These are phyloP conservation scores for Pollachius pollachius DNA, from an alignment of 2,113 vertebrate genomes.

Conservation along the genomic window DNA sequence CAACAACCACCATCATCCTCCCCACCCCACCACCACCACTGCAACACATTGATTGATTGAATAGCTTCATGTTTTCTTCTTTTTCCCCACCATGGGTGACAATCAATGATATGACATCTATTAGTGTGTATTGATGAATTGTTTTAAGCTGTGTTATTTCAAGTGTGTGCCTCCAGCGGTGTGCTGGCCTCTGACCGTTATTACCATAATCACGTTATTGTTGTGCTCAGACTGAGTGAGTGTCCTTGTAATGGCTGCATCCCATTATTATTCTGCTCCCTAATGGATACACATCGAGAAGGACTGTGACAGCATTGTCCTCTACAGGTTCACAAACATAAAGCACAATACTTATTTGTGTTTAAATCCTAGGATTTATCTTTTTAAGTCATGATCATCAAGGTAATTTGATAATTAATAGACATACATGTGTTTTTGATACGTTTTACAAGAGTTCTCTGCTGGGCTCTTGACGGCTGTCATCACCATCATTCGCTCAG, in stretches of 20 bases:
- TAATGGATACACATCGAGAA: constrained; percentile 67
- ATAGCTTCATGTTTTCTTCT: constrained; percentile 33
- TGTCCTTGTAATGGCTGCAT: constrained; percentile 57
- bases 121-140: constrained; percentile 66
- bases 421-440: too few species aligned
- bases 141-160: constrained; percentile 41
- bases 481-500: constrained; percentile 27
- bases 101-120: constrained; percentile 53
- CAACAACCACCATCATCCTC: not conserved
- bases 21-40: too few species aligned
- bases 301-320: constrained; percentile 57
- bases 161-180: not conserved
- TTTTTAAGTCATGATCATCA: constrained; percentile 9
- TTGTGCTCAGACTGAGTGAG: constrained; percentile 38
- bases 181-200: constrained; percentile 47
- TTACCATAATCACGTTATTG: constrained; percentile 67
- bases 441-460: constrained; percentile 19
- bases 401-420: too few species aligned
- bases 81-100: constrained; percentile 47
- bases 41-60: constrained; percentile 50
- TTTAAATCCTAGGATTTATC: constrained; percentile 30
- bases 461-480: constrained; percentile 30
- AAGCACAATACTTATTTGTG: not conserved
- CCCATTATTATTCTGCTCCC: constrained; percentile 52
- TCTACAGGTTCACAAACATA: constrained; percentile 30